Evolutionary conservation across 2,888 invertebrate genomes (phyloP).

Genomic region (Rhagium mordax): DNA sequence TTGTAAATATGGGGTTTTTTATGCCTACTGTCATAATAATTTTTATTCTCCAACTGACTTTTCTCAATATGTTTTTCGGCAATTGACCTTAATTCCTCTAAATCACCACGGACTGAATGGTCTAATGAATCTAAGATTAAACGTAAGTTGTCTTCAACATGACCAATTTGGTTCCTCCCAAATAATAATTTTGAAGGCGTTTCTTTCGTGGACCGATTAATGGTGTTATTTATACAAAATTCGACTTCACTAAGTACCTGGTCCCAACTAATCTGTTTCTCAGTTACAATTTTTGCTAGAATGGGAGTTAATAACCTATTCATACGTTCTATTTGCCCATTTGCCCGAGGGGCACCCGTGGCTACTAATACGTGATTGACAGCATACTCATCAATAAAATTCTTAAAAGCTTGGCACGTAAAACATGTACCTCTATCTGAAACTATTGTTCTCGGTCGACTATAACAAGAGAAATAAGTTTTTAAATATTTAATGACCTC

Average conservation of each 20-base stretch:
- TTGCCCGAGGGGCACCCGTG: constrained; percentile 44
- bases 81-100: constrained; percentile 8
- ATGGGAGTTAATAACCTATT: constrained; percentile 44
- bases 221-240: constrained; percentile 52
- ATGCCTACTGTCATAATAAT: constrained; percentile 51
- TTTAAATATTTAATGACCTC: background rate
- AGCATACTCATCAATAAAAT: constrained; percentile 32
- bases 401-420: constrained; percentile 37
- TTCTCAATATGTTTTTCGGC: constrained; percentile 18
- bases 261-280: constrained; percentile 41
- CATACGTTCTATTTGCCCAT: constrained; percentile 48
- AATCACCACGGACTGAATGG: background rate
- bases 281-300: constrained; percentile 34
- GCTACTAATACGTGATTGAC: constrained; percentile 44
- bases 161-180: constrained; percentile 43
- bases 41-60: constrained; percentile 21
- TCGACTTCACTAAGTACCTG: constrained; percentile 43
- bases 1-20: constrained; percentile 44
- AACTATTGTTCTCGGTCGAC: constrained; percentile 37
- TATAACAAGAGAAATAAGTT: constrained; percentile 23
- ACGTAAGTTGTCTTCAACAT: constrained; percentile 23
- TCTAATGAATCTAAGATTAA: constrained; percentile 2
- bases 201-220: constrained; percentile 54
- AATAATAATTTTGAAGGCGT: constrained; percentile 56
- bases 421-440: constrained; percentile 48